phyloP scores from a whole-genome alignment of 23 tunicate genomes.

The Trididemnum miniatum region DNA sequence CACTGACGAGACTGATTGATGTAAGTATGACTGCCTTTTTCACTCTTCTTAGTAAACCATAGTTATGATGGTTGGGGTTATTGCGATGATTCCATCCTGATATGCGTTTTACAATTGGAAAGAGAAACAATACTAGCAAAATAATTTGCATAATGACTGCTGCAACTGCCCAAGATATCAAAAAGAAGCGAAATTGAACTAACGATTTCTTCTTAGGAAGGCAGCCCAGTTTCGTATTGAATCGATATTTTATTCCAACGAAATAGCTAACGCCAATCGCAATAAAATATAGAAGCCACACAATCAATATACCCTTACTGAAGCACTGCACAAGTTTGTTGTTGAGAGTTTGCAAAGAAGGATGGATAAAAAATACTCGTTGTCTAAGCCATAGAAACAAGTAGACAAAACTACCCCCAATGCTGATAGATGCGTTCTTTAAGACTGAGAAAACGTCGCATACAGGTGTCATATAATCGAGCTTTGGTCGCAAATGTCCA shows the following conservation, averaged over 20 bases:
- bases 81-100: not conserved
- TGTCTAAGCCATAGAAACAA: conserved; percentile 64
- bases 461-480: too few species aligned
- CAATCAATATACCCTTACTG: not conserved
- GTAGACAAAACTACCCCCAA: conserved; percentile 4
- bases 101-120: conserved; percentile 43
- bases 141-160: conserved; percentile 51
- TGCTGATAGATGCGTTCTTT: not conserved
- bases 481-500: too few species aligned
- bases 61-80: not conserved
- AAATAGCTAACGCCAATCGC: not conserved
- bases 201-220: not conserved
- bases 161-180: conserved; percentile 41
- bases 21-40: conserved; percentile 56
- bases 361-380: conserved; percentile 23
- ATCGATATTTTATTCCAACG: conserved; percentile 22
- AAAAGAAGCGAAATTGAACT: not conserved
- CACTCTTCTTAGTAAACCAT: conserved; percentile 26
- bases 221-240: conserved; percentile 38
- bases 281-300: conserved; percentile 15
- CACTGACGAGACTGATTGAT: conserved; percentile 35
- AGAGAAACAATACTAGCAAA: conserved; percentile 53
- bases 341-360: not conserved
- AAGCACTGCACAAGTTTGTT: not conserved
- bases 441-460: not conserved